A percentile compares a stretch with the other conserved stretches of the same genome.
Evolutionary conservation across 2,113 vertebrate species (phyloP).

Genomic region (Saiga tatarica): DNA sequence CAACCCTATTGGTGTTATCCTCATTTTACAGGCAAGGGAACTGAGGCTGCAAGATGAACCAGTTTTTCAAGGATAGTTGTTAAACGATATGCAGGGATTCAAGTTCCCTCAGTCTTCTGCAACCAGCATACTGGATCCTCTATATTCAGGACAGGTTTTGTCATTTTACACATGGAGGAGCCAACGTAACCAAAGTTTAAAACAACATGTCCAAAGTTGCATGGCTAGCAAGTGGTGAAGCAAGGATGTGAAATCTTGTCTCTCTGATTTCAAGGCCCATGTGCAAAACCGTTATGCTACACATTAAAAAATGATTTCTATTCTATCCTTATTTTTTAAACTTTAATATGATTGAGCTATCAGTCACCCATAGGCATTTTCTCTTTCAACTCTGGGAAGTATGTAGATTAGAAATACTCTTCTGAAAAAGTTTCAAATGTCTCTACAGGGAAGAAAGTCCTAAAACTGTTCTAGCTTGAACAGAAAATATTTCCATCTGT

Average conservation of each 20-base stretch:
- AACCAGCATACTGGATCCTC: background rate
- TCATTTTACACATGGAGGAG: background rate
- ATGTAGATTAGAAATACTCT: conserved; percentile 9
- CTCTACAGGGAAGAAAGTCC: conserved; percentile 45
- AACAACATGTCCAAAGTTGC: background rate
- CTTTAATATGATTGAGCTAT: background rate
- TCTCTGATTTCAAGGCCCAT: background rate
- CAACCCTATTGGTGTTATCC: background rate
- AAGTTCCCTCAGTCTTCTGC: background rate
- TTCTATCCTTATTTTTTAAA: conserved; percentile 12
- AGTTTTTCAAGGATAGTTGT: background rate
- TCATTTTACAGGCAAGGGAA: background rate
- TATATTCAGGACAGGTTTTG: background rate
- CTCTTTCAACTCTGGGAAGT: background rate
- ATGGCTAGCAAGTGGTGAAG: background rate
- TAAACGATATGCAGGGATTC: background rate
- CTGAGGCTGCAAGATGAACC: background rate
- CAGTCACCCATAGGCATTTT: conserved; percentile 7
- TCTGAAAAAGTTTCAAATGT: conserved; percentile 61
- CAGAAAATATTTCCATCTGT: conserved; percentile 66
- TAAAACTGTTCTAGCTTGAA: conserved; percentile 55
- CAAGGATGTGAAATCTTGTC: background rate
- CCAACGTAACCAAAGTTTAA: background rate
- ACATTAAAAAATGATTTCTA: background rate
- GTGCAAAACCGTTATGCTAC: background rate